phyloP scores from a whole-genome alignment of 2,888 invertebrate genomes.

The Amblyjoppa proteus region DNA sequence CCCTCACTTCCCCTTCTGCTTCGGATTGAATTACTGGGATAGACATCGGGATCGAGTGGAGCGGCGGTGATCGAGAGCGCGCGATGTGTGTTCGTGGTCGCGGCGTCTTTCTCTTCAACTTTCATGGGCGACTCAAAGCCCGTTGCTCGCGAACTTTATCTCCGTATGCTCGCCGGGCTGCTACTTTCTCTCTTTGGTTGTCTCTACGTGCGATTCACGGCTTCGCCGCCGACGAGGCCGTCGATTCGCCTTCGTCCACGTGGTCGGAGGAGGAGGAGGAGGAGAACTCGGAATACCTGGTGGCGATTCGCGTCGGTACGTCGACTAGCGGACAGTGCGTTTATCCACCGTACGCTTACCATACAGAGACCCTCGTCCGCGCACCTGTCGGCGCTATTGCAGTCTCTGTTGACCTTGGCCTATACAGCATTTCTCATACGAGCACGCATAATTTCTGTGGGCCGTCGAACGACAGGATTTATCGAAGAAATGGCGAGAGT shows the following conservation, averaged over 20 bases:
- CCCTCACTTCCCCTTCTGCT: background rate
- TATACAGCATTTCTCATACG: constrained; percentile 7
- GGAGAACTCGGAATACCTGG: background rate
- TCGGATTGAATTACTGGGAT: constrained; percentile 10
- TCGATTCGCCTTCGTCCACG: constrained; percentile 18
- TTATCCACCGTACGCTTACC: background rate
- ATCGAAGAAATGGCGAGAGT: background rate
- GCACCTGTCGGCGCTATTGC: constrained; percentile 3
- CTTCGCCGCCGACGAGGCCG: constrained; percentile 27
- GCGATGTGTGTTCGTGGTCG: constrained; percentile 40
- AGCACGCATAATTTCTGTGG: background rate
- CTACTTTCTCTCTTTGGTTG: constrained; percentile 79
- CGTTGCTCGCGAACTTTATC: constrained; percentile 35
- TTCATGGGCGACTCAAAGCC: constrained; percentile 70
- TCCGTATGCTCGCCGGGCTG: constrained; percentile 36
- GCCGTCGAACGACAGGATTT: background rate
- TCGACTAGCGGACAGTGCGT: constrained; percentile 3
- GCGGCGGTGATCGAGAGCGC: constrained; percentile 27
- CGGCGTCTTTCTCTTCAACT: constrained; percentile 77
- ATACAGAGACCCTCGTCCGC: constrained; percentile 7
- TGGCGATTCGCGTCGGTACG: background rate
- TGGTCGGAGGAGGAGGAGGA: background rate
- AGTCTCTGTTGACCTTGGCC: constrained; percentile 69
- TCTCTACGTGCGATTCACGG: constrained; percentile 73
- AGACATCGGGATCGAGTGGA: background rate